A percentile compares a stretch with the other conserved stretches of the same genome.
phyloP scores from a whole-genome alignment of 2,113 vertebrate species.

The Trachemys scripta region DNA sequence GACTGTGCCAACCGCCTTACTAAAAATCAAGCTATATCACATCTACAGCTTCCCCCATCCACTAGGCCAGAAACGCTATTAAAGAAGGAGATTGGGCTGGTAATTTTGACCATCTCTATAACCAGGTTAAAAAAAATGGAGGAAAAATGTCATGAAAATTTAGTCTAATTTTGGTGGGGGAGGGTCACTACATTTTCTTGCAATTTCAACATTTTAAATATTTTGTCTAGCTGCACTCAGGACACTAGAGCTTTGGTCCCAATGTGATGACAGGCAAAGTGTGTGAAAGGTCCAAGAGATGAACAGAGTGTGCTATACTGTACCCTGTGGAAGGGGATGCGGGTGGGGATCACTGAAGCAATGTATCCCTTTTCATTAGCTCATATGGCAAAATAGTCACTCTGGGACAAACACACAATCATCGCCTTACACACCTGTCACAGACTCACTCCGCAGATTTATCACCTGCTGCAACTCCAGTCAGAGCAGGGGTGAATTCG shows the following conservation, averaged over 20 bases:
- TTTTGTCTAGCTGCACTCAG: not conserved
- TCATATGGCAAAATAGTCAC: rapidly evolving
- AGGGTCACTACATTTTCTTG: not conserved
- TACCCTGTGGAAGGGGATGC: not conserved
- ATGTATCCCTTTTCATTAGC: rapidly evolving
- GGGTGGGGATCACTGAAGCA: not conserved
- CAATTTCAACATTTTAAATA: not conserved
- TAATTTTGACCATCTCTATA: not conserved
- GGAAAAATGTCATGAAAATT: not conserved
- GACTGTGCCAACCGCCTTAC: too few relatives aligned
- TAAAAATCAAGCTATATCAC: too few relatives aligned
- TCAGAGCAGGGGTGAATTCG: not conserved
- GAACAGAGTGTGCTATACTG: not conserved
- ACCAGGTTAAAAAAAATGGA: not conserved
- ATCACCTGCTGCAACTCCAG: not conserved
- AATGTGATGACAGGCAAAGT: not conserved
- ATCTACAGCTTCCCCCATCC: too few relatives aligned
- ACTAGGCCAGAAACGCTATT: too few relatives aligned
- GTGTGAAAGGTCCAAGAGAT: not conserved
- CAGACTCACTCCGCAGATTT: not conserved
- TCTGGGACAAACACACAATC: not conserved
- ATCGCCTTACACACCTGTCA: not conserved
- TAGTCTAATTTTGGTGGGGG: not conserved
- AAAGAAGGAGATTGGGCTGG: too few relatives aligned
- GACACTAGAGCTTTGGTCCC: not conserved